phyloP scores from a whole-genome alignment of 2,113 vertebrate species.

The Stegostoma tigrinum region DNA sequence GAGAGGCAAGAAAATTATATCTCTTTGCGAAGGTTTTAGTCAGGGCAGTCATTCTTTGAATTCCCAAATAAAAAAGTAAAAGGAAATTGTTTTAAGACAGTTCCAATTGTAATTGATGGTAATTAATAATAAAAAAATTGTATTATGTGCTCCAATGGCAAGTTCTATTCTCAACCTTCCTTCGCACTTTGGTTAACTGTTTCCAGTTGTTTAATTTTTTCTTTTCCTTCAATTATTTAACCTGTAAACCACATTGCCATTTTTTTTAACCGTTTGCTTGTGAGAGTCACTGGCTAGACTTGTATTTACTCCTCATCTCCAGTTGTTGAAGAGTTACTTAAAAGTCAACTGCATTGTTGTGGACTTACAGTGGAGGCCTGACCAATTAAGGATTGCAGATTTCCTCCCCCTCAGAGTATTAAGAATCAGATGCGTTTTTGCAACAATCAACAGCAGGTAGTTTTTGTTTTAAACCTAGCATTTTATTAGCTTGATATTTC shows the following conservation, averaged over 20 bases:
- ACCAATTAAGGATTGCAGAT: too few relatives aligned
- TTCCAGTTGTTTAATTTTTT: neutral
- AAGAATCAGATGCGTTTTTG: too few relatives aligned
- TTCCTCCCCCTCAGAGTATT: too few relatives aligned
- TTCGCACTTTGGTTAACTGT: neutral
- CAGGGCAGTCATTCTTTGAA: neutral
- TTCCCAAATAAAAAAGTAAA: neutral
- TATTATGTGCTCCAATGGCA: neutral
- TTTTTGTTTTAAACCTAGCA: too few relatives aligned
- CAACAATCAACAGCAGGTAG: too few relatives aligned
- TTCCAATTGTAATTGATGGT: neutral
- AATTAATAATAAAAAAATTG: neutral
- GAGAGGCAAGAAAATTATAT: neutral
- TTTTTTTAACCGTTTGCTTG: too few relatives aligned
- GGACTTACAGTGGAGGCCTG: too few relatives aligned
- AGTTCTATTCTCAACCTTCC: neutral
- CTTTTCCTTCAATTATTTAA: neutral
- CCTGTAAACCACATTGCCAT: neutral
- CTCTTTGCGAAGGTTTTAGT: conserved; percentile 36
- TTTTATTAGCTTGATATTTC: too few relatives aligned
- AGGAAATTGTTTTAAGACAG: neutral
- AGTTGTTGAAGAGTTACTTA: too few relatives aligned
- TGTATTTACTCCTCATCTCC: too few relatives aligned
- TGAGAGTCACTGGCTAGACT: too few relatives aligned
- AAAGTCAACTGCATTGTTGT: too few relatives aligned